Conservation (phyloP, 64 coral and sea anemone species). For the Pocillopora damicornis region DNA sequence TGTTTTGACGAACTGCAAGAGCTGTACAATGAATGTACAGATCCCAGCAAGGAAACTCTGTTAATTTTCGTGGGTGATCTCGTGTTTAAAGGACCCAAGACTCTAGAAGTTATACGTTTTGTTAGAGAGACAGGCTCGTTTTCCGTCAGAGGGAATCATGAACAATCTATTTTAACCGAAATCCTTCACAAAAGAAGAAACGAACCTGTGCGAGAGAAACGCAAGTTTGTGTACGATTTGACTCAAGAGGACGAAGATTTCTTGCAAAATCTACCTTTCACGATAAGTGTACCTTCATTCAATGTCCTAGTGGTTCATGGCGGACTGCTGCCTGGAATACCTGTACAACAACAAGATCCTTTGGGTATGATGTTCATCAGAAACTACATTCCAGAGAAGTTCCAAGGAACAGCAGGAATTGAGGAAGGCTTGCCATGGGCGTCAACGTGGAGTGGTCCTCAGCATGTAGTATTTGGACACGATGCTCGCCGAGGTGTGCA, state of each 20-base stretch:
- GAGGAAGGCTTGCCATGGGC: slow-evolving; percentile 71
- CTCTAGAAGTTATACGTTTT: slow-evolving; percentile 47
- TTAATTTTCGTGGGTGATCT: slow-evolving; percentile 64
- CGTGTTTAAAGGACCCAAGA: slow-evolving; percentile 70
- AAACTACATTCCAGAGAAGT: slow-evolving; percentile 68
- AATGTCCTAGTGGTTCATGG: slow-evolving; percentile 76
- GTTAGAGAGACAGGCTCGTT: slow-evolving; percentile 65
- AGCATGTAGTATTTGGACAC: slow-evolving; percentile 78
- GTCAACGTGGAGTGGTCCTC: slow-evolving; percentile 53
- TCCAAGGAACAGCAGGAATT: slow-evolving; percentile 24
- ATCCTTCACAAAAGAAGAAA: slow-evolving; percentile 62
- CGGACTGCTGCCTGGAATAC: slow-evolving; percentile 67
- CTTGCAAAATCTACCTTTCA: slow-evolving; percentile 64
- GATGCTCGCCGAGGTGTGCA: slow-evolving; percentile 72
- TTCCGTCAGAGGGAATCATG: slow-evolving; percentile 71
- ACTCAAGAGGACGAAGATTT: slow-evolving; percentile 62
- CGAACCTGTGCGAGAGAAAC: slow-evolving; percentile 53
- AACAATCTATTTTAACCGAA: slow-evolving; percentile 63
- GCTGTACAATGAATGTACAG: slow-evolving; percentile 39
- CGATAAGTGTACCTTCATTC: slow-evolving; percentile 58
- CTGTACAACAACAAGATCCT: slow-evolving; percentile 56
- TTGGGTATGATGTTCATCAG: slow-evolving; percentile 68
- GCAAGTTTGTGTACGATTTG: slow-evolving; percentile 44
- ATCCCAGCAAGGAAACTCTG: slow-evolving; percentile 45
- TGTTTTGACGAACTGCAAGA: slow-evolving; percentile 70